These are phyloP conservation scores for Tokudaia tokunoshimensis DNA, from an alignment of 2,797 vertebrate species.

Conservation along the genomic window DNA sequence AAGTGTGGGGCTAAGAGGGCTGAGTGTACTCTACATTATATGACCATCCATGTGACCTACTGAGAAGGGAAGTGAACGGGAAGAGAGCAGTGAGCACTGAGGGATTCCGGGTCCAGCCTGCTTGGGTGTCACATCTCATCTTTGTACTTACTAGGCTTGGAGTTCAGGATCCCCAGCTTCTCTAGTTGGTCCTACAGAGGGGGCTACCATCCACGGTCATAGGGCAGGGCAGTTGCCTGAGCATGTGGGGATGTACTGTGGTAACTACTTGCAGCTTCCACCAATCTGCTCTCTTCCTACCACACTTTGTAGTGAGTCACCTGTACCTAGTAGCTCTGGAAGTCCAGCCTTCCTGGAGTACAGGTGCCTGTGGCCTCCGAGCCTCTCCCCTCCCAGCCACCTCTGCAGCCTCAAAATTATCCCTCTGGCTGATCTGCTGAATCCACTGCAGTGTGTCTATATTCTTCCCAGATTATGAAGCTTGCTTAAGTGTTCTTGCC, in stretches of 20 bases:
- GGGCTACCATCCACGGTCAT: neutral
- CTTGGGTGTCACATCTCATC: neutral
- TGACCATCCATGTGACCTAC: neutral
- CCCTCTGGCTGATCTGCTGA: neutral
- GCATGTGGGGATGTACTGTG: neutral
- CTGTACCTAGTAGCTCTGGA: neutral
- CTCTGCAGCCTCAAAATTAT: neutral
- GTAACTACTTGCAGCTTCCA: neutral
- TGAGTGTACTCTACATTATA: neutral
- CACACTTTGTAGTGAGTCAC: neutral
- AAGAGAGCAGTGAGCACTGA: neutral
- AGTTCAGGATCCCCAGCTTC: neutral
- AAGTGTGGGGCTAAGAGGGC: neutral
- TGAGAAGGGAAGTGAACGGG: neutral
- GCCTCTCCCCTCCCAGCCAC: neutral
- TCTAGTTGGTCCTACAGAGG: neutral
- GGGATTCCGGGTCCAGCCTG: neutral
- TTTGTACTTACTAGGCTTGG: neutral
- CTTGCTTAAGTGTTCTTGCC: constrained; percentile 23
- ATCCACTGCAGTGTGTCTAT: neutral
- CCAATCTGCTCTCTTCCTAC: neutral
- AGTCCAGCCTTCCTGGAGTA: neutral
- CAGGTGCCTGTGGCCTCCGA: neutral
- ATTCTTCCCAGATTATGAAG: constrained; percentile 20
- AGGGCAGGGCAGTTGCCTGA: neutral